Percentiles rank a stretch among this genome's conserved stretches.
Evolutionary conservation across 2,113 vertebrate species (phyloP).

Genomic region (Choloepus hoffmanni): DNA sequence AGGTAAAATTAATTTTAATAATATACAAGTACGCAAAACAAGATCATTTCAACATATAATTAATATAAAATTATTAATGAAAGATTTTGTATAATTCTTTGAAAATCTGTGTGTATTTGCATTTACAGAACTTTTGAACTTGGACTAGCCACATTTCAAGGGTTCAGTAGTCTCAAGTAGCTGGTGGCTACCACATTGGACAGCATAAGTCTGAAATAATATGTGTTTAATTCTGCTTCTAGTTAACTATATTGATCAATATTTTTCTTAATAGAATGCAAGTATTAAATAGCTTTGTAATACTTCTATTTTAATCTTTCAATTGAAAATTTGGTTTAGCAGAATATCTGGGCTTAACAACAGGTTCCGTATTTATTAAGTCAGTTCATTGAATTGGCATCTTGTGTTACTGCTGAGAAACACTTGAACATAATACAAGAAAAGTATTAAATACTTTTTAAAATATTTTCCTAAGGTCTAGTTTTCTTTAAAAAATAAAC

Average conservation of each 20-base stretch:
- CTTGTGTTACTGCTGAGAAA: neutral
- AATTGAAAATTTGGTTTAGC: neutral
- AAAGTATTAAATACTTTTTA: neutral
- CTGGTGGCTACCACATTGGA: neutral
- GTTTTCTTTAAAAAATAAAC: slow-evolving; percentile 6
- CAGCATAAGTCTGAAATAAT: neutral
- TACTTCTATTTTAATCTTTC: neutral
- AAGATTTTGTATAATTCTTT: neutral
- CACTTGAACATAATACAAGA: neutral
- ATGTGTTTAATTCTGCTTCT: neutral
- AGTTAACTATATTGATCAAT: neutral
- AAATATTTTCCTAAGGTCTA: neutral
- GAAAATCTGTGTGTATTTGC: neutral
- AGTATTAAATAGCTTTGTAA: neutral
- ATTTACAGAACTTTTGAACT: neutral
- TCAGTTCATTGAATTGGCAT: neutral
- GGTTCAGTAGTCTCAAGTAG: neutral
- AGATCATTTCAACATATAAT: neutral
- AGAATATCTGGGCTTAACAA: neutral
- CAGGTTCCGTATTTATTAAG: neutral
- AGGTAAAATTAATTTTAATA: neutral
- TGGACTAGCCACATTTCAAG: neutral
- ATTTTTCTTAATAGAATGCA: neutral
- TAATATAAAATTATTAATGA: neutral
- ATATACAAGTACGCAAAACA: neutral